These are phyloP conservation scores for Drosophila insularis DNA, from an alignment of 1,140 invertebrate species.

Conservation along the genomic window DNA sequence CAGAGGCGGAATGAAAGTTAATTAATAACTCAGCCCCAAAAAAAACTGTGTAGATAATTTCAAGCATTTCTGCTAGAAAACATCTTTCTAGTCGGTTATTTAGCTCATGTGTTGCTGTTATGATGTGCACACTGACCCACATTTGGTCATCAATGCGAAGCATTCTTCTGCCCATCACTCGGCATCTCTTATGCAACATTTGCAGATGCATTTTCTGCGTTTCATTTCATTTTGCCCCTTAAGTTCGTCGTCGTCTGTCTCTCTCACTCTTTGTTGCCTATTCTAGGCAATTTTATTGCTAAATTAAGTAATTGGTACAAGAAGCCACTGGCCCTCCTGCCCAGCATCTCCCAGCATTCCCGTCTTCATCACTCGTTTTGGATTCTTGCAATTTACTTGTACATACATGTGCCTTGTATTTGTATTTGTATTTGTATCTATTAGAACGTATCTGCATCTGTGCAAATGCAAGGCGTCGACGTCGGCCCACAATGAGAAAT, in stretches of 20 bases:
- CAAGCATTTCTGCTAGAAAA: no score
- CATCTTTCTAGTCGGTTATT: neutral
- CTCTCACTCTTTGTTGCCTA: conserved; percentile 21
- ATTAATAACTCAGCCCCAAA: conserved; percentile 22
- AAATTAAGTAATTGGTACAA: conserved; percentile 76
- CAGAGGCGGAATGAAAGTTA: neutral
- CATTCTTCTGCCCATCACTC: conserved; percentile 27
- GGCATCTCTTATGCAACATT: conserved; percentile 63
- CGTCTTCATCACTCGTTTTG: conserved; percentile 20
- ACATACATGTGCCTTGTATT: conserved; percentile 34
- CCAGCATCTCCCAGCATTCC: neutral
- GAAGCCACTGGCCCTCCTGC: conserved; percentile 26
- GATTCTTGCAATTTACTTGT: conserved; percentile 59
- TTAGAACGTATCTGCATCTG: conserved; percentile 36
- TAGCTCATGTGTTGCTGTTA: conserved; percentile 10
- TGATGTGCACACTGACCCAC: conserved; percentile 43
- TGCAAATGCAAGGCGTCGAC: conserved; percentile 17
- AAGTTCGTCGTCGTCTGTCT: neutral
- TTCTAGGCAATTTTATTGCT: conserved; percentile 62
- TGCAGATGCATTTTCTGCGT: conserved; percentile 55
- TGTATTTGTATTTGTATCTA: conserved; percentile 35
- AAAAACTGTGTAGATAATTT: conserved; percentile 10
- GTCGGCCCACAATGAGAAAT: conserved; percentile 23
- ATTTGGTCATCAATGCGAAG: conserved; percentile 36
- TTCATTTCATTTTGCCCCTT: conserved; percentile 15